Evolutionary conservation across 53 echinoderm and acorn worm species (phyloP).

Genomic region (Astropecten irregularis): DNA sequence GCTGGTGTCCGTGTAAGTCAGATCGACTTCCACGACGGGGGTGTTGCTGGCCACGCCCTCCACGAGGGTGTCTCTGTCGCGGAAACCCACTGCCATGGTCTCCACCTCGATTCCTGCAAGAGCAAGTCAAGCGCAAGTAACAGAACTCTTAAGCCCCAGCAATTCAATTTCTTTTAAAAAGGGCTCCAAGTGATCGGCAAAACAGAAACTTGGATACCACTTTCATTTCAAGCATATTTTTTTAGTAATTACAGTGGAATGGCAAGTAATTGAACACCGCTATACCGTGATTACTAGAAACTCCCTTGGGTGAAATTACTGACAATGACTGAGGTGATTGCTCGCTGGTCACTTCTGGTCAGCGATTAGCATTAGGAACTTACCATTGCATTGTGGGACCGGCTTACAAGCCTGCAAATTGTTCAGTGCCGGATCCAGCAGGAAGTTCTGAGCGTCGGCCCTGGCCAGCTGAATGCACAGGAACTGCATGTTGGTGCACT

Average conservation of each 20-base stretch:
- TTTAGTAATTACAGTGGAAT: too few relatives aligned
- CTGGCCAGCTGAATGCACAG: slow-evolving; percentile 19
- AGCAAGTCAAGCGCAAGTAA: too few relatives aligned
- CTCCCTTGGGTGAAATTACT: too few relatives aligned
- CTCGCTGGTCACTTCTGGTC: too few relatives aligned
- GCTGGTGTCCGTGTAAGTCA: slow-evolving; percentile 35
- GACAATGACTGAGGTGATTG: too few relatives aligned
- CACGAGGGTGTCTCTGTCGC: not conserved
- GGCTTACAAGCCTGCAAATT: slow-evolving; percentile 28
- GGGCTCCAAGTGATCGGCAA: too few relatives aligned
- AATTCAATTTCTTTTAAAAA: too few relatives aligned
- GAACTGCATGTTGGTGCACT: slow-evolving; percentile 22
- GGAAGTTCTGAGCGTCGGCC: not conserved
- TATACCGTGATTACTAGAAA: too few relatives aligned
- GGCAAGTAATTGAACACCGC: too few relatives aligned
- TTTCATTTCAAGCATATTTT: too few relatives aligned
- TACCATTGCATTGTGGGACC: slow-evolving; percentile 31
- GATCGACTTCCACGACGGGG: not conserved
- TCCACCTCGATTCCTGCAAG: slow-evolving; percentile 21
- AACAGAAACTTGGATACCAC: too few relatives aligned
- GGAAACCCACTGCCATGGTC: not conserved
- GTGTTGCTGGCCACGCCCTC: slow-evolving; percentile 14
- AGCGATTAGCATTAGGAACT: not conserved
- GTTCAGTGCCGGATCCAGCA: not conserved
- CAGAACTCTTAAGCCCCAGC: too few relatives aligned